Evolutionary conservation across 92 coral and sea anemone genomes (phyloP), one percentile per base, ranked within the genome.

Genomic region (Blastomussa wellsi): DNA sequence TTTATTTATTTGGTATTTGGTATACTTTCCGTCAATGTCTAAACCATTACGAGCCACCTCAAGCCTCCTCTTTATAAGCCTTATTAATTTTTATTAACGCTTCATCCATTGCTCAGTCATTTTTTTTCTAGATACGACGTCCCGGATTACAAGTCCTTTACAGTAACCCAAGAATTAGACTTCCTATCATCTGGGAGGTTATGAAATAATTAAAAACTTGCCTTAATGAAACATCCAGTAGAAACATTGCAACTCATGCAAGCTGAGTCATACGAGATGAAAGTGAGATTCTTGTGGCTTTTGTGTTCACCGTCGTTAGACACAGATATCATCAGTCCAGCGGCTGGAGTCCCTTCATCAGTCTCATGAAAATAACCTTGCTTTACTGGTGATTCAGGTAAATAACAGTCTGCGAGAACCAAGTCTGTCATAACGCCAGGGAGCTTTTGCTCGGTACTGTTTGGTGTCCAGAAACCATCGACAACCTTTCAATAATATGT

Each of bases 371-470:
- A 89, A 78, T 84, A 83, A 4, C 92, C 86, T 62, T 74, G 82
- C 37, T 26, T 79, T 5, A 89, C 92, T 10, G 92, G 89, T 16
- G 92, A 89, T 24, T 79, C 78, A 14, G 92, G 92, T 19, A 89
- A 38, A 22, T 42, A 76, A 77, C 92, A 89, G 64, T 89, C 88
- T 19, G 86, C 88, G 33, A 83, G 74, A 22, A 69, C 69, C 39
- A 88, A 19, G 77, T 88, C 91, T 0, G 82, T 71, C 79, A 83
- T 39, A 4, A 5, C 4, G 47, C 88, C 91, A 38, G 84, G 79
- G 55, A 62, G 62, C 53, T 31, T 44, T 29, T 48, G 47, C 31
- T 65, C 69, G 4, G 79, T 33, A 31, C 55, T 55, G 38, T 71
- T 77, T 33, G 88, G 91, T 17, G 38, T 71, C 91, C 91, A 88